Percentiles rank a stretch among this genome's conserved stretches.
Conservation (phyloP, 2,888 invertebrate species). For the Gnatocerus cornutus region DNA sequence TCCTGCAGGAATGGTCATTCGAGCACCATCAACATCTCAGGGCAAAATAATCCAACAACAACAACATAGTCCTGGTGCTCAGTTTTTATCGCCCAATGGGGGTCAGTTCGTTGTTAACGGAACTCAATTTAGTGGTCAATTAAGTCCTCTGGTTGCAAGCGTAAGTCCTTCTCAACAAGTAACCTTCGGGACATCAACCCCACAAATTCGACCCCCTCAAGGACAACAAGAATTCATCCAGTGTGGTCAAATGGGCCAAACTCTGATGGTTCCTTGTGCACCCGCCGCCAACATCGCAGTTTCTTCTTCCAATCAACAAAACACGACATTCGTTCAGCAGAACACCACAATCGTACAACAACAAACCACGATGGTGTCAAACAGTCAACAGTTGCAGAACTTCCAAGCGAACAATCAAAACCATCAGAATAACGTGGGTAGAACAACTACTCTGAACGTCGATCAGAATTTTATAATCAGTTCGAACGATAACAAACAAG, state of each 20-base stretch:
- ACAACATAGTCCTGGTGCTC: slow-evolving; percentile 79
- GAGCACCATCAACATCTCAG: slow-evolving; percentile 81
- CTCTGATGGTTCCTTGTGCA: slow-evolving; percentile 81
- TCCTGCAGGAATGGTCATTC: slow-evolving; percentile 84
- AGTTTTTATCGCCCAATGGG: slow-evolving; percentile 82
- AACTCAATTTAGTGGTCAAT: slow-evolving; percentile 81
- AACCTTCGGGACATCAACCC: slow-evolving; percentile 61
- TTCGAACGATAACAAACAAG: slow-evolving; percentile 66
- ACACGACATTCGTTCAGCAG: slow-evolving; percentile 86
- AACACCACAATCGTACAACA: slow-evolving; percentile 90
- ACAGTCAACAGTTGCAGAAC: slow-evolving; percentile 75
- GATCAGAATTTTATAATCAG: slow-evolving; percentile 76
- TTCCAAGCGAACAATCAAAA: slow-evolving; percentile 64
- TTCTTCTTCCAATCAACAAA: slow-evolving; percentile 75
- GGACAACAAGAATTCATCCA: slow-evolving; percentile 82
- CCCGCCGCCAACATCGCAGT: slow-evolving; percentile 74
- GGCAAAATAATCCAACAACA: slow-evolving; percentile 79
- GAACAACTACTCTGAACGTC: slow-evolving; percentile 73
- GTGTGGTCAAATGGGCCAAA: slow-evolving; percentile 81
- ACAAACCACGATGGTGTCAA: slow-evolving; percentile 84
- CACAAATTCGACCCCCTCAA: slow-evolving; percentile 61
- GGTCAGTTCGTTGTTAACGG: slow-evolving; percentile 86
- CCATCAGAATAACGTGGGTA: slow-evolving; percentile 65
- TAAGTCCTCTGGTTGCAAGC: slow-evolving; percentile 85
- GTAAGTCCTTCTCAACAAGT: slow-evolving; percentile 82